Evolutionary conservation across 2,113 vertebrate genomes (phyloP), one percentile per base, ranked within the genome.

Genomic region (Dipodomys merriami): DNA sequence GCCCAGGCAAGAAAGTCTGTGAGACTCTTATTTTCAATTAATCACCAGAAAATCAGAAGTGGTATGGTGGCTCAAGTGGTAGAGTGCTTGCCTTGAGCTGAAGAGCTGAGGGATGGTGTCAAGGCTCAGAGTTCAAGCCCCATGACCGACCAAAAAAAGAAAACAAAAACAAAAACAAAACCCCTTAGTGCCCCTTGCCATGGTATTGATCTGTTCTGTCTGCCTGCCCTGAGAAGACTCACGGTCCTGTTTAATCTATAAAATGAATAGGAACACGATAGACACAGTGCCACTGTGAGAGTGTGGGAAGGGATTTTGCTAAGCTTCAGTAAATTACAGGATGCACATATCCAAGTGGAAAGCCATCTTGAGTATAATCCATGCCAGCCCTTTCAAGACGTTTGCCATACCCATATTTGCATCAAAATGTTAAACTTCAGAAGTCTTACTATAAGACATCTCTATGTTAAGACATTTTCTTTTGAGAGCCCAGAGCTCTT

Each of bases 151-250:
- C 39, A 39, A 39, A 39, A 39, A 39, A 39, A 39, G 39, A 39
- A 39, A 39, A 39, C 39, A 39, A 39, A 39, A 39, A 39, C 39
- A 39, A 39, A 39, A 39, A 39, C 39, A 39, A 39, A 39, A 39
- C 39, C 39, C 39, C 39, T 39, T 93, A 93, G 96, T 60, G 93
- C 79, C 94, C 98, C 98, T 99, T 98, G 98, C 98, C 98, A 98
- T 96, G 97, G 94, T 62, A 97, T 86, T 94, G 97, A 90, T 96
- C 98, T 98, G 96, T 98, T 98, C 97, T 97, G 96, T 98, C 97
- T 98, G 97, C 97, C 92, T 80, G 97, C 95, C 96, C 86, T 96
- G 95, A 98, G 98, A 97, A 98, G 98, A 97, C 96, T 98, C 98
- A 98, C 95, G 96, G 97, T 98, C 96, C 97, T 97, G 97, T 94